Evolutionary conservation across 2,888 invertebrate species (phyloP), one percentile per base, ranked within the genome.

Genomic region (Nomada fabriciana): DNA sequence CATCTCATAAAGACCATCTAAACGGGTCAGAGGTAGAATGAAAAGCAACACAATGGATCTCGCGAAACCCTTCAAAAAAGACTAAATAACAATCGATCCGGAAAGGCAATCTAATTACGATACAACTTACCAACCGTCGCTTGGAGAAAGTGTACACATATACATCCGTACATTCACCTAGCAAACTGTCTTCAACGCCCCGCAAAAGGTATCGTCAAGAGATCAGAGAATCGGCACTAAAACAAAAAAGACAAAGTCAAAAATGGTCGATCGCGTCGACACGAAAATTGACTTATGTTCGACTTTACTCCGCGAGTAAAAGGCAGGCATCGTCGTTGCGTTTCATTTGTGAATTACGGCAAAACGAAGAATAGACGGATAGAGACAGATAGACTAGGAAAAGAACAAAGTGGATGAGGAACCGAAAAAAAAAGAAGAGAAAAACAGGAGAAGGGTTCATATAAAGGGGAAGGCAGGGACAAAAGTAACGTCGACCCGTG

Each of bases 401-500:
- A 23, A 36, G 23, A 11, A 23, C 20, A 36, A 10, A 59, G 25
- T 10, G 70, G 23, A 29, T 18, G 25, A 36, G 15, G 11, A 18
- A 50, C 15, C 15, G 47, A 10, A 10, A 50, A 18, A 50, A 23
- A 5, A 5, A 11, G 23, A n/a, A n/a, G 23, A 15, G 4, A 25
- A 60, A 43, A 61, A n/a, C 4, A 18, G 61, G 2, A 18, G 42
- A 36, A 42, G 29, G n/a, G 61, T 23, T 18, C 18, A 36, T 11
- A 25, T 15, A 50, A 52, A 20, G n/a, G 59, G 43, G 23, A 23
- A 13, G 67, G 18, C 1, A 36, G 36, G 57, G 23, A 74, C 70
- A 74, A 69, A 81, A 47, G 25, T 74, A 74, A 67, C 55, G 64
- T 42, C 80, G 81, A 80, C 65, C 55, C 23, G 76, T 43, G 59